phyloP scores from a whole-genome alignment of 2,113 vertebrate genomes.

The Colossoma macropomum region DNA sequence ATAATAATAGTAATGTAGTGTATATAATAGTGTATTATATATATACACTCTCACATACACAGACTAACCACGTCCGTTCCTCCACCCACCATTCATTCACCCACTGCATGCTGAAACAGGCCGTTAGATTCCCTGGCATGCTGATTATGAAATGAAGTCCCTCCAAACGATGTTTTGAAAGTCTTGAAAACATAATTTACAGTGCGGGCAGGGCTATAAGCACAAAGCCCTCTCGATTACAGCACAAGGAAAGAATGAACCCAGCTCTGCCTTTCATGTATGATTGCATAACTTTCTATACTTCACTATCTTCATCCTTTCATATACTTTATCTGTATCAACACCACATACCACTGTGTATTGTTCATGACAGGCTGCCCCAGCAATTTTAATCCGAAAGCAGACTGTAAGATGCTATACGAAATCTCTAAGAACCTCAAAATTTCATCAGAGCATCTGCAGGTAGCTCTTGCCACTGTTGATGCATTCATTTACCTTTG shows the following conservation, averaged over 20 bases:
- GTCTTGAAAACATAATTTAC: slow-evolving; percentile 10
- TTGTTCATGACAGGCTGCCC: neutral
- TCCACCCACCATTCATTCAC: too few relatives aligned
- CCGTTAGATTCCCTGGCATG: neutral
- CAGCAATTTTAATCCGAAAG: too few relatives aligned
- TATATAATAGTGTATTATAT: too few relatives aligned
- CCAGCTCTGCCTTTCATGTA: neutral
- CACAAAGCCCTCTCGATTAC: neutral
- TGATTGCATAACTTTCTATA: neutral
- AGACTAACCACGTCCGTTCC: neutral
- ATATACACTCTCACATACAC: neutral
- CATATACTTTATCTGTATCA: neutral
- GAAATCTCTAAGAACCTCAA: too few relatives aligned
- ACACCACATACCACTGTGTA: neutral
- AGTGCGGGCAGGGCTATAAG: neutral
- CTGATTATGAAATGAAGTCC: slow-evolving; percentile 19
- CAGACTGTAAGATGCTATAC: too few relatives aligned
- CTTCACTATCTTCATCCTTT: neutral
- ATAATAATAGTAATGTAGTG: too few relatives aligned
- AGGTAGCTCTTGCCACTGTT: too few relatives aligned
- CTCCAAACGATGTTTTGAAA: neutral
- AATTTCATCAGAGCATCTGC: too few relatives aligned
- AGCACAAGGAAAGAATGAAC: neutral
- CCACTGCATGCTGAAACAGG: slow-evolving; percentile 19
- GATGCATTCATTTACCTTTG: too few relatives aligned